Percentiles rank a stretch among this genome's conserved stretches.
Evolutionary conservation across 2,113 vertebrate genomes (phyloP).

Genomic region (Trichomycterus rosablanca): DNA sequence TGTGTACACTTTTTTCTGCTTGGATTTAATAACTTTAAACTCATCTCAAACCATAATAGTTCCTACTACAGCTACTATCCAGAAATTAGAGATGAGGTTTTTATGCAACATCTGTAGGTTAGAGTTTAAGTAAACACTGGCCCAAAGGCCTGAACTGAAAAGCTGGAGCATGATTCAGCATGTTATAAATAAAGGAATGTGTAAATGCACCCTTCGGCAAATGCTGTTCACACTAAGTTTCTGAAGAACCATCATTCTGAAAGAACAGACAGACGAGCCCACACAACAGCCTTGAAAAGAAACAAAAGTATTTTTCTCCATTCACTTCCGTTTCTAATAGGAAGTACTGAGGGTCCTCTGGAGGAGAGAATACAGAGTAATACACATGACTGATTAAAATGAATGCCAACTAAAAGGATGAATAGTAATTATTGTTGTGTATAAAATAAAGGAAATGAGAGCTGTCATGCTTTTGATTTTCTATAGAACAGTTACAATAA

Average conservation of each 20-base stretch:
- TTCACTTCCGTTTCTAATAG: not conserved
- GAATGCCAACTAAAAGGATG: not conserved
- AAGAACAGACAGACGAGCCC: not conserved
- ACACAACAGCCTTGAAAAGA: not conserved
- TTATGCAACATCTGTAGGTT: conserved; percentile 16
- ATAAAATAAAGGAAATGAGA: no score
- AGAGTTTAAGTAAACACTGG: conserved; percentile 14
- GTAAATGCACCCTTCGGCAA: conserved; percentile 22
- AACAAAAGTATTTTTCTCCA: not conserved
- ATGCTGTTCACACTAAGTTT: conserved; percentile 20
- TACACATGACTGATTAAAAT: not conserved
- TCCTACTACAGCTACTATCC: conserved; percentile 10
- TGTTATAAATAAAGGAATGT: conserved; percentile 29
- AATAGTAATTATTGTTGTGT: no score
- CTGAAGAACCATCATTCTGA: conserved; percentile 17
- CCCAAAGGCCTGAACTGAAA: conserved; percentile 21
- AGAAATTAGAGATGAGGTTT: conserved; percentile 18
- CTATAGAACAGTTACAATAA: no score
- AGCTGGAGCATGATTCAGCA: conserved; percentile 37
- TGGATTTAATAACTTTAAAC: not conserved
- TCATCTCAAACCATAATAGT: conserved; percentile 5
- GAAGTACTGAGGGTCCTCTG: no score
- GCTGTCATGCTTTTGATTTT: no score
- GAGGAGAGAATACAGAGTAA: not conserved
- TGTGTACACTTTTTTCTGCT: not conserved